Base-by-base conservation (phyloP, 2,888 invertebrate species). In the Drosophila cognata region DNA sequence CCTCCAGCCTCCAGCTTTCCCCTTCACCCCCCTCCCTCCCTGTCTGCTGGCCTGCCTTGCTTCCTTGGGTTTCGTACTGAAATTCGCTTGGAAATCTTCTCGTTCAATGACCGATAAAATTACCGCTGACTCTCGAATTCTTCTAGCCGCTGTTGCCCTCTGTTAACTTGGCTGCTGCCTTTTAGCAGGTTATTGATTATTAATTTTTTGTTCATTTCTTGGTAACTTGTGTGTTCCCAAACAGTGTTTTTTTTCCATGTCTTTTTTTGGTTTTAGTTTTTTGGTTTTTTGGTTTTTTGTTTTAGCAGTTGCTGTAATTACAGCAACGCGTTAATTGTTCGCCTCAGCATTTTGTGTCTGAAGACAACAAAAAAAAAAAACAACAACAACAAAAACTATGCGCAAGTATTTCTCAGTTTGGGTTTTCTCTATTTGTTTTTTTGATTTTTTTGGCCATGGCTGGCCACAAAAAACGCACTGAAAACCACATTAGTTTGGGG, bases 101-200 rank as follows among this genome's bases (percentile, higher is more conserved):
- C 90, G 86, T 86, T 86, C 90, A 86, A 89, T 81, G 86, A 86
- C 87, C 87, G 86, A 88, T 85, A 84, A 85, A 85, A 89, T 89
- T 82, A 82, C 72, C 82, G 76, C 69, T 63, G 71, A 71, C 71
- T 76, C 65, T 73, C 55, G 59, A 21, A 55, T 48, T 68, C 66
- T 48, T 38, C 31, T 18, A 4, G 43, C 35, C 55, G n/a, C 18
- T 46, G 46, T 38, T 38, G 38, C 43, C n/a, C 25, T n/a, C 65
- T 31, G n/a, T 38, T 38, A 25, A 31, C 43, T 79, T 70, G 59
- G 62, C 76, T 77, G 66, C 67, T 84, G 85, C 77, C 87, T 90
- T 90, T 88, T 90, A 89, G 88, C 90, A 70, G 76, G 89, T 84
- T 90, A 88, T 88, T 88, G 88, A 88, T 90, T 88, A 89, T 90